Evolutionary conservation across 1,140 invertebrate species (phyloP).

Genomic region (Zeugodacus cucurbitae): DNA sequence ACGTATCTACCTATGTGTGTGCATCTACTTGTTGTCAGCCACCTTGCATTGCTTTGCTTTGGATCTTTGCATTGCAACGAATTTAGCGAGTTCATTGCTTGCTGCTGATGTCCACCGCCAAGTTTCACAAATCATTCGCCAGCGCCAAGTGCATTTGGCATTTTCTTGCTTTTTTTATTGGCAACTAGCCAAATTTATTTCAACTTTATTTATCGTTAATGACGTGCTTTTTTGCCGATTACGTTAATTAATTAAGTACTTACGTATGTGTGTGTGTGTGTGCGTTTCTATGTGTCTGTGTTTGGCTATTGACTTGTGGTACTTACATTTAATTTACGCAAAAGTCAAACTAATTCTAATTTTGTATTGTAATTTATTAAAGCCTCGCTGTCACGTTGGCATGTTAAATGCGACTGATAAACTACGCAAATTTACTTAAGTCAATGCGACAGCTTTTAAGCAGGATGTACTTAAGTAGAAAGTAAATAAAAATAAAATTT

Average conservation of each 20-base stretch:
- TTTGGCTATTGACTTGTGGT: not conserved
- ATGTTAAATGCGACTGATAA: not conserved
- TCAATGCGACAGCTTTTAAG: too few species aligned
- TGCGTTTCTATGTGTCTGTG: not conserved
- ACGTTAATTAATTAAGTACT: conserved; percentile 49
- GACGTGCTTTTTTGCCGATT: conserved; percentile 42
- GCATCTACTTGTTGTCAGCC: not conserved
- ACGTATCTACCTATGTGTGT: not conserved
- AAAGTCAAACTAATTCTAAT: not conserved
- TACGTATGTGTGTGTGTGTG: not conserved
- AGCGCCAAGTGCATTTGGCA: not conserved
- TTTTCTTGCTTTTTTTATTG: not conserved
- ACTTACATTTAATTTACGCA: conserved; percentile 8
- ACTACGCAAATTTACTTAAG: not conserved
- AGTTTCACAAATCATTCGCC: not conserved
- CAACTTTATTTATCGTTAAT: conserved; percentile 42
- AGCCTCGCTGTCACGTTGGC: not conserved
- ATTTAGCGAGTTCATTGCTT: not conserved
- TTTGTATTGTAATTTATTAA: conserved; percentile 4
- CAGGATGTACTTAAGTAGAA: not conserved
- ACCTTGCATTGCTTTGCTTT: not conserved
- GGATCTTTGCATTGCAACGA: not conserved
- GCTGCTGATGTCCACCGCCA: not conserved
- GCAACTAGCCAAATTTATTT: conserved; percentile 30
- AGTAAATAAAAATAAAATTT: not conserved